Evolutionary conservation across 2,797 vertebrate genomes (phyloP).

Genomic region (Eospalax fontanierii): DNA sequence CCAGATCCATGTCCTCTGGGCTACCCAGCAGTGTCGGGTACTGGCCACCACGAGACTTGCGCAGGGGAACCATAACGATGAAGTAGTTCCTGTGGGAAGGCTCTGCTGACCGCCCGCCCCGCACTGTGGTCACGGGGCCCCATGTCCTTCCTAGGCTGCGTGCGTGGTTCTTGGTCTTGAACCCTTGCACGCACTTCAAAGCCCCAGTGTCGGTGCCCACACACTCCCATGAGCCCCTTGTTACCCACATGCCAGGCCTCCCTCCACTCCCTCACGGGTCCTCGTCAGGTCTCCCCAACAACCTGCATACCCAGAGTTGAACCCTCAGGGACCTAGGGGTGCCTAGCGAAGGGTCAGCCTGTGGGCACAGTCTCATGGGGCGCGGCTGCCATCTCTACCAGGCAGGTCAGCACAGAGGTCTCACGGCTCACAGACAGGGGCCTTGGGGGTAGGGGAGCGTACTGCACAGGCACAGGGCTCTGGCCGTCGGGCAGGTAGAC

Average conservation of each 20-base stretch:
- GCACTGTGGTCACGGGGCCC: too few relatives aligned
- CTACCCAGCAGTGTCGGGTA: constrained; percentile 93
- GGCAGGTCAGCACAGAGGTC: background rate
- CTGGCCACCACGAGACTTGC: constrained; percentile 92
- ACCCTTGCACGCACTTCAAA: background rate
- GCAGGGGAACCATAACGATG: constrained; percentile 96
- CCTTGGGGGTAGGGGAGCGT: constrained; percentile 66
- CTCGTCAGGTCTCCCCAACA: background rate
- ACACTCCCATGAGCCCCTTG: rapidly evolving
- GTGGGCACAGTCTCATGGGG: background rate
- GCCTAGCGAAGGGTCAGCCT: background rate
- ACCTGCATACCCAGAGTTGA: background rate
- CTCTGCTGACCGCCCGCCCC: rapidly evolving
- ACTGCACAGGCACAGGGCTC: constrained; percentile 94
- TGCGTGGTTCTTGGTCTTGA: background rate
- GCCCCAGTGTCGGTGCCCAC: background rate
- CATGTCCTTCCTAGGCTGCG: too few relatives aligned
- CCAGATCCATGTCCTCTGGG: constrained; percentile 98
- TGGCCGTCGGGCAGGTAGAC: constrained; percentile 94
- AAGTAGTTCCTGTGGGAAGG: constrained; percentile 91
- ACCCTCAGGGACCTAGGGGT: background rate
- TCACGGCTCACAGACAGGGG: rapidly evolving
- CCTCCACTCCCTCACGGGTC: background rate
- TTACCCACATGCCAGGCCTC: background rate
- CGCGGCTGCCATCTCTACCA: too few relatives aligned